Evolutionary conservation across 1,140 invertebrate species (phyloP).

Genomic region (Lithobius niger): DNA sequence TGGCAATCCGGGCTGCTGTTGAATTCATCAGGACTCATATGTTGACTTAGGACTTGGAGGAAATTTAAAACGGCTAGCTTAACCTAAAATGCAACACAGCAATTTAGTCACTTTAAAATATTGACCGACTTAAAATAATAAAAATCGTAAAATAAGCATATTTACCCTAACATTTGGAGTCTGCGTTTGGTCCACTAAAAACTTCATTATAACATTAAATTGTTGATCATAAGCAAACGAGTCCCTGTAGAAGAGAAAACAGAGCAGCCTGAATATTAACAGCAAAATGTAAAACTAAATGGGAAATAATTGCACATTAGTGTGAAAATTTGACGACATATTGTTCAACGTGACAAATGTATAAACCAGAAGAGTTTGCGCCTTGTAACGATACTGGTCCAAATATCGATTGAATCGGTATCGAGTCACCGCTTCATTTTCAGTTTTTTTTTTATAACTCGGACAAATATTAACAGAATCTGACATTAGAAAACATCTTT

Average conservation of each 20-base stretch:
- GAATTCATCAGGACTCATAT: constrained; percentile 34
- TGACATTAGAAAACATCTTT: too few species aligned
- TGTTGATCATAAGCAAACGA: constrained; percentile 48
- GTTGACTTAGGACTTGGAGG: constrained; percentile 28
- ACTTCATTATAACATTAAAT: constrained; percentile 49
- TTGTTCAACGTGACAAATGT: too few species aligned
- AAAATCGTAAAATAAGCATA: not conserved
- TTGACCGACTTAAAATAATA: not conserved
- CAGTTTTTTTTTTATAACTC: too few species aligned
- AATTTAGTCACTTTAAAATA: not conserved
- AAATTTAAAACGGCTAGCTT: constrained; percentile 33
- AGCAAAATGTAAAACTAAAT: too few species aligned
- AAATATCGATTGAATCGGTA: too few species aligned
- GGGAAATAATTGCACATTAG: too few species aligned
- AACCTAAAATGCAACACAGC: constrained; percentile 24
- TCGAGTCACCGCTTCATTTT: too few species aligned
- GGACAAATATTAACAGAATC: too few species aligned
- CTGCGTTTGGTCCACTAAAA: constrained; percentile 76
- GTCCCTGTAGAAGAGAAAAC: constrained; percentile 35
- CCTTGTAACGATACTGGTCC: too few species aligned
- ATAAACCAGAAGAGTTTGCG: too few species aligned
- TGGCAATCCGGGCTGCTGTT: constrained; percentile 32
- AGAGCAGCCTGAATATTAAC: too few species aligned
- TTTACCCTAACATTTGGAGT: constrained; percentile 77
- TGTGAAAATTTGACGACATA: too few species aligned